These are phyloP conservation scores for Ceuthmochares aereus DNA, from an alignment of 2,113 vertebrate genomes.

Conservation along the genomic window DNA sequence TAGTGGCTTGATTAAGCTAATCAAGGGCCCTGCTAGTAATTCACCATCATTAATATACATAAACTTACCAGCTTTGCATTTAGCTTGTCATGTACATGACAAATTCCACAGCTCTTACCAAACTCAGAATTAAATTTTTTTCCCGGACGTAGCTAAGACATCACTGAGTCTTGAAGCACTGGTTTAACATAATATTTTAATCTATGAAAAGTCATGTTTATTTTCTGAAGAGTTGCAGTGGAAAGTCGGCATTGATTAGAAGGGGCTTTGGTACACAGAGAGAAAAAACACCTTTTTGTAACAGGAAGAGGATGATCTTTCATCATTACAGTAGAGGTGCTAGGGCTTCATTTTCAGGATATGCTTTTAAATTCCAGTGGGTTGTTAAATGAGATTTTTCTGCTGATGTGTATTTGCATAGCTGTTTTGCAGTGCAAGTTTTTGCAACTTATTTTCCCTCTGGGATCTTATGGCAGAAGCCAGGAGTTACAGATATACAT, in stretches of 20 bases:
- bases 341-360: not conserved
- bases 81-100: rapidly evolving
- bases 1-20: conserved; percentile 1
- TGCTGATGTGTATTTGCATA: conserved; percentile 45
- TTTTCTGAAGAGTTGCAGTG: not conserved
- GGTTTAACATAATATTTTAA: not conserved
- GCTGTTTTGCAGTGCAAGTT: conserved; percentile 1
- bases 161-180: not conserved
- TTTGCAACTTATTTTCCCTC: not conserved
- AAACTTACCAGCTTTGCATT: not conserved
- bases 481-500: not conserved
- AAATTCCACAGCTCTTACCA: not conserved
- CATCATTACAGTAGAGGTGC: not conserved
- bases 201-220: not conserved
- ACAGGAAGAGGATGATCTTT: not conserved
- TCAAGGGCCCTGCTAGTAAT: not conserved
- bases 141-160: not conserved
- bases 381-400: conserved; percentile 28
- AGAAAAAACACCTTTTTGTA: not conserved
- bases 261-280: not conserved
- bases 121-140: not conserved
- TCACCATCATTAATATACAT: not conserved
- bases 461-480: not conserved
- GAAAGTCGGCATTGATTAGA: not conserved
- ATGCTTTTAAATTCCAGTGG: not conserved